Evolutionary conservation across 30 jellyfish, hydroid and myxozoan species (phyloP).

Genomic region (Clytia hemisphaerica): DNA sequence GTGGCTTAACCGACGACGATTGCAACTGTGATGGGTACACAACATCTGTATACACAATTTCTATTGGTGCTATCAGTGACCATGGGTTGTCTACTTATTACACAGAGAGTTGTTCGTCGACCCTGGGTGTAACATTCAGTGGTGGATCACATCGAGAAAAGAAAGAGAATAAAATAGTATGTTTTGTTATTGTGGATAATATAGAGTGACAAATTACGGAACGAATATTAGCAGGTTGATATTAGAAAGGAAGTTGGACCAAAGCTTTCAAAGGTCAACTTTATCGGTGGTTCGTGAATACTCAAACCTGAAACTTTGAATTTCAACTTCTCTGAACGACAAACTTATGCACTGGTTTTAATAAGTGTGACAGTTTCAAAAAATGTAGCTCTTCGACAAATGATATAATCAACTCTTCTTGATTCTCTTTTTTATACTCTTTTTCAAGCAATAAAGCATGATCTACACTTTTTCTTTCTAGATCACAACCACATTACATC

Average conservation of each 20-base stretch:
- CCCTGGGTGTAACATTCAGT: constrained; percentile 95
- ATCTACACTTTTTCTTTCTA: not conserved
- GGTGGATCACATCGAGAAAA: constrained; percentile 99
- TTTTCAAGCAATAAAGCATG: not conserved
- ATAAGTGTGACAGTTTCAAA: no score
- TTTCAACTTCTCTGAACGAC: no score
- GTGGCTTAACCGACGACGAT: constrained; percentile 98
- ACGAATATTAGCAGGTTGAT: no score
- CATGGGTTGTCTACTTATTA: constrained; percentile 97
- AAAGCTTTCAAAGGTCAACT: no score
- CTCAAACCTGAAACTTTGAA: no score
- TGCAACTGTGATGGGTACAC: constrained; percentile 99
- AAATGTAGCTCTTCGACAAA: no score
- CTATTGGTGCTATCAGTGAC: constrained; percentile 98
- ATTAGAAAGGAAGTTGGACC: no score
- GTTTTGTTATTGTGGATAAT: constrained; percentile 5
- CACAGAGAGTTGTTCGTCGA: constrained; percentile 99
- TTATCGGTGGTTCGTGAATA: no score
- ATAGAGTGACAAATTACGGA: no score
- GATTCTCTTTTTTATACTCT: not conserved
- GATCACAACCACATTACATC: constrained; percentile 90
- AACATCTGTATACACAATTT: constrained; percentile 87
- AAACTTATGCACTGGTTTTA: no score
- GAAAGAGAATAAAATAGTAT: constrained; percentile 90
- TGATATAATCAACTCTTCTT: not conserved